phyloP scores from a whole-genome alignment of 2,113 vertebrate genomes.

The Phasianus colchicus region DNA sequence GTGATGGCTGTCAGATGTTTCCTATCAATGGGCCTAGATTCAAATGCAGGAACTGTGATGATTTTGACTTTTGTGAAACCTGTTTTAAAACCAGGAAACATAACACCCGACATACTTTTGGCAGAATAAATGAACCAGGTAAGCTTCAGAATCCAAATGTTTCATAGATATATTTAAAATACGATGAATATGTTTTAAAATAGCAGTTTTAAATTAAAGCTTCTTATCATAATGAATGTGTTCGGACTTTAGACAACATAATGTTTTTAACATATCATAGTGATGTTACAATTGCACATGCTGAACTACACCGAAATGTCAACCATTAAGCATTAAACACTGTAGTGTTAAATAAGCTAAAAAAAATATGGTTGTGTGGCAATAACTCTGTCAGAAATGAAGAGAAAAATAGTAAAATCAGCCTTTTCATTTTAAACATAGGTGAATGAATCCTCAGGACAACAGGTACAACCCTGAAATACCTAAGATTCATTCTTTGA shows the following conservation, averaged over 20 bases:
- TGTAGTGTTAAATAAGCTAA: background rate
- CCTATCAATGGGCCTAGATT: slow-evolving; percentile 96
- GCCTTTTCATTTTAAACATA: background rate
- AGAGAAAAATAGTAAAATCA: background rate
- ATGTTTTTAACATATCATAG: background rate
- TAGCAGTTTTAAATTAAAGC: background rate
- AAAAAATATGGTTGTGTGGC: background rate
- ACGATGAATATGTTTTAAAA: background rate
- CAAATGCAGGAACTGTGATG: slow-evolving; percentile 97
- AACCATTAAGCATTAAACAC: background rate
- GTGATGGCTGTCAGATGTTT: slow-evolving; percentile 99
- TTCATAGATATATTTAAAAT: background rate
- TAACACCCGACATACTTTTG: slow-evolving; percentile 92
- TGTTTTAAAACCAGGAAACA: slow-evolving; percentile 98
- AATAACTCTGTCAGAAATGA: background rate
- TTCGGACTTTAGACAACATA: background rate
- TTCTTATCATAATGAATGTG: background rate
- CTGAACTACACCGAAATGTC: background rate
- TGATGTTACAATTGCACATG: fast-evolving
- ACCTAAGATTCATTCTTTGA: background rate
- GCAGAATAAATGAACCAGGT: slow-evolving; percentile 97
- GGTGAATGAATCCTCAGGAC: background rate
- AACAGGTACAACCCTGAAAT: background rate
- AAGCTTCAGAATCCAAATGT: background rate
- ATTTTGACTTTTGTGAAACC: slow-evolving; percentile 97